phyloP scores from a whole-genome alignment of 2,888 invertebrate genomes.

The Drosophila neotestacea region DNA sequence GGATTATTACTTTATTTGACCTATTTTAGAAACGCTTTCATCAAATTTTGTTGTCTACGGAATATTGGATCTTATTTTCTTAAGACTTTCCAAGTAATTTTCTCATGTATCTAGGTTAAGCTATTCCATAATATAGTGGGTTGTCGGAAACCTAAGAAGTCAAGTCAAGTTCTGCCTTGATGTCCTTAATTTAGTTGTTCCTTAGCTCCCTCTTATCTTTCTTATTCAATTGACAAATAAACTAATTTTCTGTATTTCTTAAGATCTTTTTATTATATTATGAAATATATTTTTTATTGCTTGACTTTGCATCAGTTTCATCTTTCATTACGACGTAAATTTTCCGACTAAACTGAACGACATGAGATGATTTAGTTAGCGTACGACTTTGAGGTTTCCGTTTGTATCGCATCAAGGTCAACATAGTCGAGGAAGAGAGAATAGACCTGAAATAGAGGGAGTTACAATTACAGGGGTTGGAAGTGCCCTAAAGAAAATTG shows the following conservation, averaged over 20 bases:
- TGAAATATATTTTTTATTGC: background rate
- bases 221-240: background rate
- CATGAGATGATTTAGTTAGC: slow-evolving; percentile 44
- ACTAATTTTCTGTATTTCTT: background rate
- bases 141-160: too few species aligned
- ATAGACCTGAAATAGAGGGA: background rate
- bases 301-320: slow-evolving; percentile 1
- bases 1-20: background rate
- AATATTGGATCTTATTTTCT: too few species aligned
- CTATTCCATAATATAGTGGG: too few species aligned
- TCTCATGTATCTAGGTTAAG: too few species aligned
- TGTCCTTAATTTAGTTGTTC: too few species aligned
- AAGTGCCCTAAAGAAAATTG: slow-evolving; percentile 1
- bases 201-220: background rate
- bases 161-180: too few species aligned
- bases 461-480: slow-evolving; percentile 21
- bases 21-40: too few species aligned
- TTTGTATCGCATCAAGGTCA: slow-evolving; percentile 56
- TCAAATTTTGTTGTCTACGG: too few species aligned
- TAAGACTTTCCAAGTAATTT: too few species aligned
- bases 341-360: slow-evolving; percentile 18
- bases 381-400: slow-evolving; percentile 53
- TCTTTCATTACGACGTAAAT: slow-evolving; percentile 2
- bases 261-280: slow-evolving; percentile 7
- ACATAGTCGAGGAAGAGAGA: slow-evolving; percentile 4